Conservation (phyloP, 2,888 invertebrate species). For the Eumerus sabulonum region DNA sequence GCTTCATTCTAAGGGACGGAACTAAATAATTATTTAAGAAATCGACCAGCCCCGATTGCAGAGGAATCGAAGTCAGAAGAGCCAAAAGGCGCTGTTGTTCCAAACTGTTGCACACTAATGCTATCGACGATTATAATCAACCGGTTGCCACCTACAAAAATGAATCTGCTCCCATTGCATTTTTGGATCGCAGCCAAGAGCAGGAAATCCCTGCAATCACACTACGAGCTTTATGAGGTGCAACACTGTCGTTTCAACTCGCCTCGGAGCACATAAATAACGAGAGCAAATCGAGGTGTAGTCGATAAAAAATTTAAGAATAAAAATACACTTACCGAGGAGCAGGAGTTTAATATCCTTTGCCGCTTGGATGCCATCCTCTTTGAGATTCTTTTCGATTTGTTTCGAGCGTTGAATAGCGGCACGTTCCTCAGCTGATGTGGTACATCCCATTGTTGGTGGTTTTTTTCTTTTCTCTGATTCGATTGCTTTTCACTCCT, state of each 20-base stretch:
- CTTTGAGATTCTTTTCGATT: constrained; percentile 98
- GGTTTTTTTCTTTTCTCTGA: constrained; percentile 42
- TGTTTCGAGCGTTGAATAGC: constrained; percentile 97
- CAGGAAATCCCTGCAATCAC: too few relatives aligned
- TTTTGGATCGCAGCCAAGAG: constrained; percentile 42
- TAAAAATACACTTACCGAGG: constrained; percentile 86
- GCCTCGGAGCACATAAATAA: not conserved
- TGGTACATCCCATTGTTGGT: constrained; percentile 95
- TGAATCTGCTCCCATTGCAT: constrained; percentile 4
- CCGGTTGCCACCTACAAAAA: constrained; percentile 24
- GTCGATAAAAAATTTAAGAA: constrained; percentile 3
- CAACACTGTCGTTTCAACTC: constrained; percentile 36
- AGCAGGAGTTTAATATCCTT: constrained; percentile 99
- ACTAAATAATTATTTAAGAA: too few relatives aligned
- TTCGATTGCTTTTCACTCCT: constrained; percentile 15
- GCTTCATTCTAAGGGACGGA: not conserved
- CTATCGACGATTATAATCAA: constrained; percentile 35
- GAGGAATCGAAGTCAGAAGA: too few relatives aligned
- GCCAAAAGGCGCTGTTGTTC: not conserved
- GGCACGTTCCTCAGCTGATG: constrained; percentile 99
- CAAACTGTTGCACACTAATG: constrained; percentile 57
- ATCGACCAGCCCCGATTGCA: too few relatives aligned
- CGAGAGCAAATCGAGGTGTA: too few relatives aligned
- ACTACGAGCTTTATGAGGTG: constrained; percentile 24
- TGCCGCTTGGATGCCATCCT: constrained; percentile 98